A percentile compares a stretch with the other conserved stretches of the same genome.
Evolutionary conservation across 23 tunicate genomes (phyloP).

Genomic region (Ciona savignyi): DNA sequence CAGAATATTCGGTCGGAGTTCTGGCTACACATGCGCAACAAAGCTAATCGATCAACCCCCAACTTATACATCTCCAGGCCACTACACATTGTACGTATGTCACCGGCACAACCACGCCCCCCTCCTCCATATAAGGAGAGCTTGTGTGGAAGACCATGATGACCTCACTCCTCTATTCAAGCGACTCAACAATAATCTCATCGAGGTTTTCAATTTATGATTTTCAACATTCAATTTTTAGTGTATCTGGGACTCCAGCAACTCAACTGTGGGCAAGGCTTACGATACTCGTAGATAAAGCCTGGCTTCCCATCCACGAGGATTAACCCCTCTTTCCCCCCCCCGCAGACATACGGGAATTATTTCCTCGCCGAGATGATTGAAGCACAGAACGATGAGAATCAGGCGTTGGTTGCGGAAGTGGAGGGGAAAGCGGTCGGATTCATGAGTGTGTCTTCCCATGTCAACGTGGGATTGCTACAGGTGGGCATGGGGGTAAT

Average conservation of each 20-base stretch:
- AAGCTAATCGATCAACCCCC: too few relatives aligned
- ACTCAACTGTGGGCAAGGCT: too few relatives aligned
- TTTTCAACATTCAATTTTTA: background rate
- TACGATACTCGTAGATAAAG: too few relatives aligned
- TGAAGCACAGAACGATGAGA: conserved; percentile 78
- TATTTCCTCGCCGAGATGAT: conserved; percentile 89
- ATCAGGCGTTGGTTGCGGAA: conserved; percentile 76
- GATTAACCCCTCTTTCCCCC: too few relatives aligned
- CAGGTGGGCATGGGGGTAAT: too few relatives aligned
- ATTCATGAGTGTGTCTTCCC: conserved; percentile 72
- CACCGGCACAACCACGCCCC: conserved; percentile 83
- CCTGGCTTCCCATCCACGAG: too few relatives aligned
- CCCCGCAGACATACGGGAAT: conserved; percentile 87
- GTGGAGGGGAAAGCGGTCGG: conserved; percentile 91
- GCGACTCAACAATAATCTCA: conserved; percentile 48
- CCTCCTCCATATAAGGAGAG: conserved; percentile 60
- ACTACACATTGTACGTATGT: conserved; percentile 48
- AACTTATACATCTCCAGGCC: too few relatives aligned
- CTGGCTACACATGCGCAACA: too few relatives aligned
- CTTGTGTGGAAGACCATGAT: conserved; percentile 93
- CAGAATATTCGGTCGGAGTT: too few relatives aligned
- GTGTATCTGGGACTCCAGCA: too few relatives aligned
- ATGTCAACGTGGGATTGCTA: conserved; percentile 57
- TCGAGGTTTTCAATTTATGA: conserved; percentile 22
- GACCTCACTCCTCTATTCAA: conserved; percentile 79